phyloP scores from a whole-genome alignment of 2,797 vertebrate species.

The Anabas testudineus region DNA sequence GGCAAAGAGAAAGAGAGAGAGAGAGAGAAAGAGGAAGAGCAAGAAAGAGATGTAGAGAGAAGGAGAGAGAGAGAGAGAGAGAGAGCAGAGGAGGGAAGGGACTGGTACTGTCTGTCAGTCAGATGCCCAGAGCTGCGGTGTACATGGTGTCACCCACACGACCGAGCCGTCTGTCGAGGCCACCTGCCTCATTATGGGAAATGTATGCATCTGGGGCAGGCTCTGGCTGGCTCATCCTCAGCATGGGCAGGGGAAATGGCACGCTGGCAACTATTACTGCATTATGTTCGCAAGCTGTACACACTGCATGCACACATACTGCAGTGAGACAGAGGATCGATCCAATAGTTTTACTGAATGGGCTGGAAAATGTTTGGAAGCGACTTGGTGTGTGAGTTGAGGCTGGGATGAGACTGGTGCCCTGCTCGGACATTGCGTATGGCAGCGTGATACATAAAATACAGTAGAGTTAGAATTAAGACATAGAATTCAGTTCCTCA shows the following conservation, averaged over 20 bases:
- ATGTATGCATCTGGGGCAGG: slow-evolving; percentile 86
- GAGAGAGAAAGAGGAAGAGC: slow-evolving; percentile 34
- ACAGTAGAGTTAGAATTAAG: slow-evolving; percentile 4
- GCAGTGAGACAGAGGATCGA: slow-evolving; percentile 33
- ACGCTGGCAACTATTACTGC: slow-evolving; percentile 80
- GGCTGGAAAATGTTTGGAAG: slow-evolving; percentile 53
- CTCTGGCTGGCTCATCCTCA: slow-evolving; percentile 76
- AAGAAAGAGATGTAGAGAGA: slow-evolving; percentile 50
- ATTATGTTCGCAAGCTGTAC: slow-evolving; percentile 78
- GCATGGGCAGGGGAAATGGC: slow-evolving; percentile 80
- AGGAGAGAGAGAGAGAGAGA: slow-evolving; percentile 49
- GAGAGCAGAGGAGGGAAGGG: slow-evolving; percentile 60
- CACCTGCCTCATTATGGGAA: slow-evolving; percentile 85
- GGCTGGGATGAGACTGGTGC: slow-evolving; percentile 36
- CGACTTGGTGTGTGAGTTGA: slow-evolving; percentile 46
- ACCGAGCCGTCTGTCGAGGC: slow-evolving; percentile 83
- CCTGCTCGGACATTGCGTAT: slow-evolving; percentile 23
- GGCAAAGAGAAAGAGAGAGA: slow-evolving; percentile 21
- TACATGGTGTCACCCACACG: slow-evolving; percentile 79
- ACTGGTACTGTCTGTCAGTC: slow-evolving; percentile 84
- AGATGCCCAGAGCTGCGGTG: slow-evolving; percentile 82
- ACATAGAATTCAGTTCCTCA: background rate
- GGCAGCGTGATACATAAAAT: slow-evolving; percentile 12
- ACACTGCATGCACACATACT: slow-evolving; percentile 66
- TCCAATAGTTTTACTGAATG: slow-evolving; percentile 61